phyloP scores from a whole-genome alignment of 2,888 invertebrate genomes.

The Baronia brevicornis region DNA sequence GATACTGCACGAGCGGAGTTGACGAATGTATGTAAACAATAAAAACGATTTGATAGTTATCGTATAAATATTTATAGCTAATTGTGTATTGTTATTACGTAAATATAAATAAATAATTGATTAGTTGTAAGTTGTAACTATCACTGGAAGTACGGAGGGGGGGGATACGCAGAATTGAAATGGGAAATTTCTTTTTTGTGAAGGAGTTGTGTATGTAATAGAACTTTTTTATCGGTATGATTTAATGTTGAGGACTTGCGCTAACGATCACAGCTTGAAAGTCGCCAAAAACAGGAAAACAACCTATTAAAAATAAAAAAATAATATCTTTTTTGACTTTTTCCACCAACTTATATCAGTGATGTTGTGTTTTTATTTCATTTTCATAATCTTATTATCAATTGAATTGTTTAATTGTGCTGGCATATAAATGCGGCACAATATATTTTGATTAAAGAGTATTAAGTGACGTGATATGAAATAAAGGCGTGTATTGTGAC shows the following conservation, averaged over 20 bases:
- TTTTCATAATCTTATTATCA: no score
- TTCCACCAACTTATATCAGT: no score
- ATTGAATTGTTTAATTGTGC: no score
- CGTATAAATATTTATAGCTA: constrained; percentile 76
- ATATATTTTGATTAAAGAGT: no score
- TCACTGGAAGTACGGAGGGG: constrained; percentile 60
- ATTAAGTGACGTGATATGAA: no score
- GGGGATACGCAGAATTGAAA: constrained; percentile 37
- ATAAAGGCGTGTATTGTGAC: no score
- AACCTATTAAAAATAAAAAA: no score
- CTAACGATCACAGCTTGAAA: constrained; percentile 18
- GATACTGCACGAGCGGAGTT: constrained; percentile 51
- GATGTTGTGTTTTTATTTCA: no score
- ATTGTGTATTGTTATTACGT: constrained; percentile 76
- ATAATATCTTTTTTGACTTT: no score
- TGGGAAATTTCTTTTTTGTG: constrained; percentile 43
- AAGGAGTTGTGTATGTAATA: constrained; percentile 53
- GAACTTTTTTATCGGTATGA: constrained; percentile 12
- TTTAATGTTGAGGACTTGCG: constrained; percentile 14
- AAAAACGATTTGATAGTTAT: constrained; percentile 71
- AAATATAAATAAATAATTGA: constrained; percentile 75
- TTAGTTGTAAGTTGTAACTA: constrained; percentile 73
- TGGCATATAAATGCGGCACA: no score
- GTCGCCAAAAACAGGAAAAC: no score
- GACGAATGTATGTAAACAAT: constrained; percentile 67